Base-by-base conservation (phyloP, 2,888 invertebrate species). In the Clusia tigrina region DNA sequence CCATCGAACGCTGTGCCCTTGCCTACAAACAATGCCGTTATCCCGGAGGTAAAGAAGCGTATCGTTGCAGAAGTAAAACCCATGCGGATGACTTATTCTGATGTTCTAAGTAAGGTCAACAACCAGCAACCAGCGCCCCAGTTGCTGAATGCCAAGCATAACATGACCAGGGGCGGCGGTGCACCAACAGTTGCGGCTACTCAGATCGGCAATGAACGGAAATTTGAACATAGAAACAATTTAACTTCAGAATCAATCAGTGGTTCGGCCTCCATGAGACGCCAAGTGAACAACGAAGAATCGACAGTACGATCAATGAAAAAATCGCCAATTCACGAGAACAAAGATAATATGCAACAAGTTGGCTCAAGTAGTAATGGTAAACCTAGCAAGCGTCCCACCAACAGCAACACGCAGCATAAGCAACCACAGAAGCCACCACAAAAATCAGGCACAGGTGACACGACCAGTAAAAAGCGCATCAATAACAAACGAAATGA, bases 51-150 rank as follows among this genome's bases (percentile, higher is more conserved):
- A 0, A 83, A 81, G 60, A 84, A 84, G 63, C 87, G 93, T 57
- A 92, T 92, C 80, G 89, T 93, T 0, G 93, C 93, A 38, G 93
- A 93, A 84, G 93, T 94, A 0, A 92, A 92, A 75, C 93, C 93
- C 0, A 93, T 93, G 93, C 87, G 93, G 59, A 93, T 93, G 56
- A 90, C 91, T 15, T 94, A 94, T 80, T 94, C 94, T 0, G 93
- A 93, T 84, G 92, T 94, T 6, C 79, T 94, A 48, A 90, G 92
- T 26, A 94, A 94, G 83, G 86, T 74, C 6, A 74, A 86, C 67
- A 88, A 86, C 72, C 87, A 85, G 71, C 87, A 85, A 71, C 25
- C 25, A 23, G 18, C 59, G 22, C 15, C 46, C 1, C 63, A 60
- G 38, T 53, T 24, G n/a, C 38, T 24, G n/a, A 59, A 54, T 22